Evolutionary conservation across 2,888 invertebrate species (phyloP).

Genomic region (Bruchidius siliquastri): DNA sequence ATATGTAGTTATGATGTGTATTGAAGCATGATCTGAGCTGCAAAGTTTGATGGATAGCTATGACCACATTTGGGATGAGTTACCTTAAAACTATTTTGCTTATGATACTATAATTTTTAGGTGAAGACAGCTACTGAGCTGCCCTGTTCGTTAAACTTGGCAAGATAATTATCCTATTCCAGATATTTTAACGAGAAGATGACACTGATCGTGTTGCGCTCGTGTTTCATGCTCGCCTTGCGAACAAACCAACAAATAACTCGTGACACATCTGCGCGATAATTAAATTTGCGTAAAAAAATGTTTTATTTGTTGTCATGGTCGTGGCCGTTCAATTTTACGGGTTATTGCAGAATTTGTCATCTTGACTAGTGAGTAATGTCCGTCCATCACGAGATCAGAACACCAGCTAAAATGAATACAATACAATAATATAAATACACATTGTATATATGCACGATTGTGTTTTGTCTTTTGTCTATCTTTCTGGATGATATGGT

Average conservation of each 20-base stretch:
- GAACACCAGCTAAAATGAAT: neutral
- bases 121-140: neutral
- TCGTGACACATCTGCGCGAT: neutral
- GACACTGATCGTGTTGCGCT: neutral
- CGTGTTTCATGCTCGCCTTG: neutral
- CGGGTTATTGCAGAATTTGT: neutral
- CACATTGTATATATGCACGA: neutral
- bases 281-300: neutral
- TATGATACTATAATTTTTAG: neutral
- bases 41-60: too few relatives aligned
- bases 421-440: neutral
- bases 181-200: neutral
- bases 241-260: neutral
- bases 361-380: neutral
- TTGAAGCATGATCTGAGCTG: too few relatives aligned
- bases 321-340: neutral
- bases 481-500: neutral
- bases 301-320: neutral
- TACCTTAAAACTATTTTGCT: neutral
- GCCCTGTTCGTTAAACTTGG: neutral
- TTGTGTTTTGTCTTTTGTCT: neutral
- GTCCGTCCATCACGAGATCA: neutral
- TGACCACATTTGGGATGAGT: neutral
- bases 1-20: too few relatives aligned
- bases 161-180: neutral